Base-by-base conservation (phyloP, 2,888 invertebrate genomes). In the Drosophila maculinotata region DNA sequence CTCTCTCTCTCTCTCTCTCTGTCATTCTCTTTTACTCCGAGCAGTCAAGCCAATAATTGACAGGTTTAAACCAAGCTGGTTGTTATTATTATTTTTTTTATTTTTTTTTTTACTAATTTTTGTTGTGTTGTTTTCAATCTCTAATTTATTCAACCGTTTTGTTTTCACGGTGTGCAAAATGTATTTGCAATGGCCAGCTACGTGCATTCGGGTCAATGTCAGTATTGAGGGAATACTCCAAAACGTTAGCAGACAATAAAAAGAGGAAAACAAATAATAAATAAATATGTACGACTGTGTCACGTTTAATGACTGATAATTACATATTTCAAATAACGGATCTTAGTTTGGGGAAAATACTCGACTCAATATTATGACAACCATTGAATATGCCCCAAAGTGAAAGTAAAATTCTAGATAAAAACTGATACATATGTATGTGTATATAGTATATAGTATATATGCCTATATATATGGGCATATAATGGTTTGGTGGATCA, bases 111-210 rank as follows among this genome's bases (percentile, higher is more conserved):
- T 39, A 3, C 20, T n/a, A n/a, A n/a, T 12, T 20, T 23, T 14
- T 20, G 2, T 6, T 36, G 26, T 15, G 14, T 33, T 17, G n/a
- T 47, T 48, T 36, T 12, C 9, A 45, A 26, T 65, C 17, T 15
- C 14, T 41, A 53, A 71, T 57, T 68, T 74, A 74, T 73, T 52
- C 69, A 45, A 68, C 10, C 51, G 25, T 39, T 42, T 44, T 53
- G 26, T 30, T 25, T 9, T 35, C n/a, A 30, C 25, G 3, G 17
- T 2, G 5, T 49, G 6, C 38, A 12, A 9, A 17, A 28, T 15
- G n/a, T 44, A 12, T 15, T 35, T 8, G 35, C 20, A 28, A 28
- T 26, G 26, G 36, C 23, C 28, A 48, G 42, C 5, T 38, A 59
- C 36, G 36, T 60, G 53, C 26, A 41, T 25, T 10, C 17, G 36